phyloP scores from a whole-genome alignment of 2,797 vertebrate genomes.

The Gymnodraco acuticeps region DNA sequence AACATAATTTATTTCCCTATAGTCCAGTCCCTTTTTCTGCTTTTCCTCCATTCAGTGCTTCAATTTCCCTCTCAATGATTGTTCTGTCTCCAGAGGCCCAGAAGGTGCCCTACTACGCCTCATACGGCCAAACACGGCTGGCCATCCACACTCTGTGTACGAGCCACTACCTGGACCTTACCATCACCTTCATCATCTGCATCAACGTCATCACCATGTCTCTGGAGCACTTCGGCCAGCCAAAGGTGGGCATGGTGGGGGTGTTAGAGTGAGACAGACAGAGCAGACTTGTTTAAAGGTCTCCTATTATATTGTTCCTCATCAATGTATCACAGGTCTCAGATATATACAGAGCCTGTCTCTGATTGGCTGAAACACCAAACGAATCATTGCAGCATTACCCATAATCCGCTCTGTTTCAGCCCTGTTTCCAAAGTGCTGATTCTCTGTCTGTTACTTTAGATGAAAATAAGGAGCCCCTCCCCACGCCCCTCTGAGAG shows the following conservation, averaged over 20 bases:
- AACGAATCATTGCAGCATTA: too few relatives aligned
- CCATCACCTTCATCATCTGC: constrained; percentile 98
- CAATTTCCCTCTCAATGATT: background rate
- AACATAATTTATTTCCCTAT: background rate
- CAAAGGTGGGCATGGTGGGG: constrained; percentile 80
- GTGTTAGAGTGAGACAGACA: background rate
- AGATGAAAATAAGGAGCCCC: too few relatives aligned
- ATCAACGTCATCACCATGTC: constrained; percentile 99
- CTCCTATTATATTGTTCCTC: too few relatives aligned
- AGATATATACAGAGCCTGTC: too few relatives aligned
- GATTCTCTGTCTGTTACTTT: too few relatives aligned
- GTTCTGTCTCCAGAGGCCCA: constrained; percentile 88
- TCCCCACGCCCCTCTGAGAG: too few relatives aligned
- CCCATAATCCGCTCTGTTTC: too few relatives aligned
- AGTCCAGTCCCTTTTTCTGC: background rate
- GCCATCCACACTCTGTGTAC: constrained; percentile 95
- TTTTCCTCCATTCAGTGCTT: background rate
- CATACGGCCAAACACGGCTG: constrained; percentile 90
- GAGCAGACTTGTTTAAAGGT: constrained; percentile 12
- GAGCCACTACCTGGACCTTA: constrained; percentile 97
- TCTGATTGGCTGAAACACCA: too few relatives aligned
- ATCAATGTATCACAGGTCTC: too few relatives aligned
- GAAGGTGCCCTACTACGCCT: constrained; percentile 95
- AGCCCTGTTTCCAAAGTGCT: too few relatives aligned
- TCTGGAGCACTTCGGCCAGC: constrained; percentile 97